A percentile compares a stretch with the other conserved stretches of the same genome.
Evolutionary conservation across 2,888 invertebrate species (phyloP).

Genomic region (Thysanoteuthis rhombus): DNA sequence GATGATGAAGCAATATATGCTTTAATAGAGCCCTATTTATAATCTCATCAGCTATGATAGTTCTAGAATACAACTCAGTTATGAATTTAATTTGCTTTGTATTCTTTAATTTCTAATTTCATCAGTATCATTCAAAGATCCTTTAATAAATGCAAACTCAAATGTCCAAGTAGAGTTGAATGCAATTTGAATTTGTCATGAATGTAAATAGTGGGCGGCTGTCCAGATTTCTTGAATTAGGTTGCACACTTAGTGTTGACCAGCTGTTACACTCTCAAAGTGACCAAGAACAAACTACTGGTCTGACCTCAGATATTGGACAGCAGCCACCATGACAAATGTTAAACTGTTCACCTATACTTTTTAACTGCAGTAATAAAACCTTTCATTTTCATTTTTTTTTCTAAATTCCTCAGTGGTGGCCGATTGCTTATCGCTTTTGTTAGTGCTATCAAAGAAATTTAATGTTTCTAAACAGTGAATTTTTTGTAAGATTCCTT

Average conservation of each 20-base stretch:
- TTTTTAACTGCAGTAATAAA: too few species aligned
- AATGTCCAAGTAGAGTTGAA: neutral
- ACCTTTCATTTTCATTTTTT: neutral
- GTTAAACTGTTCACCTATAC: neutral
- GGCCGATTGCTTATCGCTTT: too few species aligned
- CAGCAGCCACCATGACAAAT: neutral
- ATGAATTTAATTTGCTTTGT: neutral
- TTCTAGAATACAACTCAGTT: neutral
- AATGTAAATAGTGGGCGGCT: neutral
- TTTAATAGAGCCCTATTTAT: neutral
- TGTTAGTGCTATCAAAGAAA: too few species aligned
- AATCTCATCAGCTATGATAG: too few species aligned
- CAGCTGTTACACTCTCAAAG: neutral
- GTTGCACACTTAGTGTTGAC: neutral
- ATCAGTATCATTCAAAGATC: neutral
- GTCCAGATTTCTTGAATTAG: neutral
- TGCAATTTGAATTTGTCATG: neutral
- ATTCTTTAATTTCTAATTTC: neutral
- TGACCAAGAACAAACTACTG: neutral
- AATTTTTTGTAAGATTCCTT: too few species aligned
- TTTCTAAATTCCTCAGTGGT: too few species aligned
- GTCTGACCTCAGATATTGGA: neutral
- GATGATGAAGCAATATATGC: too few species aligned
- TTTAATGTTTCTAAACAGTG: too few species aligned
- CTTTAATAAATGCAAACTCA: neutral